Base-by-base conservation (phyloP, 2,113 vertebrate genomes). In the Sardina pilchardus region DNA sequence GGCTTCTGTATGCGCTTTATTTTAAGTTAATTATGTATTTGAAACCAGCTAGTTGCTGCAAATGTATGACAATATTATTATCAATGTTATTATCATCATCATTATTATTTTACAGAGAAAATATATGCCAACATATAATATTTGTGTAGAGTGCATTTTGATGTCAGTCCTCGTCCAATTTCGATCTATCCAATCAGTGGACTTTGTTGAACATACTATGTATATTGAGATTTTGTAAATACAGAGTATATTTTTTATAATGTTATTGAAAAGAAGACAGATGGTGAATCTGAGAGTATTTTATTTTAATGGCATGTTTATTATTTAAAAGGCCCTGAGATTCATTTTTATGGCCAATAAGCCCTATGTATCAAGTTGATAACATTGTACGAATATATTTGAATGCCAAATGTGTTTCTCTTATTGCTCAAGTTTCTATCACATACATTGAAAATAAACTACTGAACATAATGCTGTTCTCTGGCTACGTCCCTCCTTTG, bases 221-320 rank as follows among this genome's bases (percentile, higher is more conserved):
- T 95, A 94, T 92, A 87, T 94, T 94, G 94, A 94, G 93, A 90
- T 93, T 95, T 94, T 96, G 94, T 92, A 95, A 93, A 93, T 53
- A 94, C 90, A 96, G 92, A 94, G 90, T 94, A 89, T 94, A 93
- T 93, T 93, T 95, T 89, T 95, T 92, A 87, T 87, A 89, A 87
- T 87, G 88, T 92, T 89, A 90, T 93, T 88, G 84, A 90, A 90
- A 88, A 87, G 90, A 84, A 30, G 71, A 92, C 93, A 71, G 86
- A 82, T 30, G 92, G 92, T 94, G 93, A 63, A 95, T 91, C 90
- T n/a, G 10, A 92, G 89, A 85, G 93, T 89, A 92, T 90, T 88
- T 89, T 87, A 93, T 90, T 90, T 91, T 93, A 91, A 93, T 86
- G 84, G 94, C 94, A 94, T 94, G 94, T 91, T 88, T 89, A 92